A percentile compares a stretch with the other conserved stretches of the same genome.
These are phyloP conservation scores for Cerastoderma edule DNA, from an alignment of 2,888 invertebrate species.

Conservation along the genomic window DNA sequence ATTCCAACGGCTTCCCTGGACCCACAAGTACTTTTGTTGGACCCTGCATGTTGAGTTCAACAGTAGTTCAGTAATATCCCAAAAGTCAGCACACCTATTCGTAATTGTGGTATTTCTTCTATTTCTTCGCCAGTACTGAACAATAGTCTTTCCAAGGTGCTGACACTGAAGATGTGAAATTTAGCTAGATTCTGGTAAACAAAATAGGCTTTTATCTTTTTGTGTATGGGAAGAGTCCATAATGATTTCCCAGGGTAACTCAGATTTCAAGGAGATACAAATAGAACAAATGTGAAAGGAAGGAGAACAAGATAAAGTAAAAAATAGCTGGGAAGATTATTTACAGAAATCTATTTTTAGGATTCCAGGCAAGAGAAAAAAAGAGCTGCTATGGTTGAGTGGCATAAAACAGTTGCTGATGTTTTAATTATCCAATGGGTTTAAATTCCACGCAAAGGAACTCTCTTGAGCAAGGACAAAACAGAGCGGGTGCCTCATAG, in stretches of 20 bases:
- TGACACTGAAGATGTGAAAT: neutral
- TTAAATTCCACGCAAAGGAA: slow-evolving; percentile 24
- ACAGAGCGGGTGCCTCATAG: neutral
- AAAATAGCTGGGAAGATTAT: slow-evolving; percentile 7
- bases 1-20: too few relatives aligned
- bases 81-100: too few relatives aligned
- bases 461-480: slow-evolving; percentile 16
- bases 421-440: slow-evolving; percentile 24
- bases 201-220: neutral
- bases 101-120: too few relatives aligned
- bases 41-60: too few relatives aligned
- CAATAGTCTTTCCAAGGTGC: too few relatives aligned
- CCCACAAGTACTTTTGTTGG: too few relatives aligned
- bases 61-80: too few relatives aligned
- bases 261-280: too few relatives aligned
- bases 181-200: neutral
- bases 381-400: slow-evolving; percentile 15
- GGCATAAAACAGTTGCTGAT: slow-evolving; percentile 15
- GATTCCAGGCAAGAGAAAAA: slow-evolving; percentile 5
- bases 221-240: too few relatives aligned
- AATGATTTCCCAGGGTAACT: too few relatives aligned
- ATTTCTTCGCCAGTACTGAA: too few relatives aligned
- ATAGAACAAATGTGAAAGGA: too few relatives aligned
- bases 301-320: neutral
- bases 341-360: slow-evolving; percentile 19